Percentiles rank a stretch among this genome's conserved stretches.
phyloP scores from a whole-genome alignment of 1,140 invertebrate genomes.

The Megathymus violae region DNA sequence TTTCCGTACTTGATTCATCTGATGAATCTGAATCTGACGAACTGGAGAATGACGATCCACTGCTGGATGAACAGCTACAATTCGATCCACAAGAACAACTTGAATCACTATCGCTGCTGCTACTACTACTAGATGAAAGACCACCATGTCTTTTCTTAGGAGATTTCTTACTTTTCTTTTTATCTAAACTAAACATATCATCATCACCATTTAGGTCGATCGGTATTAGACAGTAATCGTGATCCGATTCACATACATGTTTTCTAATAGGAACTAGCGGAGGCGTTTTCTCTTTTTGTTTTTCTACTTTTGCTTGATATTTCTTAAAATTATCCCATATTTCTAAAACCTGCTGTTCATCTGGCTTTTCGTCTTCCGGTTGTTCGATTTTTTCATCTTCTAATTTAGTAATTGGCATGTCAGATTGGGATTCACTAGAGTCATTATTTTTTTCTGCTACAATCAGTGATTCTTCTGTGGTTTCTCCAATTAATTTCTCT shows the following conservation, averaged over 20 bases:
- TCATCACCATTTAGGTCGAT: constrained; percentile 72
- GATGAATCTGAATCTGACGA: constrained; percentile 85
- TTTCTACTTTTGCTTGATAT: constrained; percentile 85
- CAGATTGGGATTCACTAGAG: constrained; percentile 12
- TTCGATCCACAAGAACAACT: constrained; percentile 91
- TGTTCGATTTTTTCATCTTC: constrained; percentile 71
- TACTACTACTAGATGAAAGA: constrained; percentile 86
- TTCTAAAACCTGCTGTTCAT: constrained; percentile 83
- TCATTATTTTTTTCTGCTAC: constrained; percentile 38
- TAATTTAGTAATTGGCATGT: constrained; percentile 36
- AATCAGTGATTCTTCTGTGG: constrained; percentile 65
- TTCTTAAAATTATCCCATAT: constrained; percentile 93
- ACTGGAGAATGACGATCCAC: constrained; percentile 88
- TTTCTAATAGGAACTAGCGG: constrained; percentile 76
- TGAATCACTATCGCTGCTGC: constrained; percentile 89
- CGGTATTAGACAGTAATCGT: constrained; percentile 87
- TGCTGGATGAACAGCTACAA: constrained; percentile 90
- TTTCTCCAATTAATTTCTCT: constrained; percentile 46
- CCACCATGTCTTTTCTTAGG: constrained; percentile 72
- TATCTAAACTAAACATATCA: constrained; percentile 58
- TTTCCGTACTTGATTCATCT: constrained; percentile 67
- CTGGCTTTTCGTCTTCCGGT: constrained; percentile 67
- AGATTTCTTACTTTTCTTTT: constrained; percentile 78
- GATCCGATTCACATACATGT: constrained; percentile 86
- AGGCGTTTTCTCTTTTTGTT: constrained; percentile 75